Evolutionary conservation across 1,140 invertebrate genomes (phyloP).

Genomic region (Drosophila leontia): DNA sequence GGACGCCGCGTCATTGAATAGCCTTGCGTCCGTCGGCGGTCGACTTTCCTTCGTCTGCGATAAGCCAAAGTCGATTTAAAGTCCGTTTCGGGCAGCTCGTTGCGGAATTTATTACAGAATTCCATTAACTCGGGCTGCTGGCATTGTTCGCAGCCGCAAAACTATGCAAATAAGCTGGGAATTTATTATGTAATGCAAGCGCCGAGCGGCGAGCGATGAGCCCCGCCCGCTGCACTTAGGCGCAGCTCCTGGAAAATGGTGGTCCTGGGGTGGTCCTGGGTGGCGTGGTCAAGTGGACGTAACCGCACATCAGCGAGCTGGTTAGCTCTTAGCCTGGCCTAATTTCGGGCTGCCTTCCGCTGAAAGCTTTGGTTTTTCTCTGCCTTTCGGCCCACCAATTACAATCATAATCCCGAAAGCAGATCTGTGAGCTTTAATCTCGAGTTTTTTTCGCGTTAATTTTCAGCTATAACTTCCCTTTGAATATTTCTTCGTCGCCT

Average conservation of each 20-base stretch:
- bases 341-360: slow-evolving; percentile 51
- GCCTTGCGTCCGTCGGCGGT: slow-evolving; percentile 12
- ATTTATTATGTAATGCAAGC: slow-evolving; percentile 79
- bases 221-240: slow-evolving; percentile 36
- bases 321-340: slow-evolving; percentile 58
- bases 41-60: slow-evolving; percentile 40
- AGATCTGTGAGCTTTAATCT: slow-evolving; percentile 14
- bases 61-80: slow-evolving; percentile 57
- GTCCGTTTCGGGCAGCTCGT: slow-evolving; percentile 65
- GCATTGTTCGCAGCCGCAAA: slow-evolving; percentile 78
- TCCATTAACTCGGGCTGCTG: slow-evolving; percentile 71
- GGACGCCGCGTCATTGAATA: slow-evolving; percentile 43
- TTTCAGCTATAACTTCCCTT: slow-evolving; percentile 23
- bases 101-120: slow-evolving; percentile 79
- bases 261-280: not conserved
- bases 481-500: slow-evolving; percentile 23
- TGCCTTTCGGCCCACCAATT: not conserved
- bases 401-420: slow-evolving; percentile 29
- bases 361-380: slow-evolving; percentile 51
- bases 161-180: slow-evolving; percentile 81
- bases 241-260: slow-evolving; percentile 9
- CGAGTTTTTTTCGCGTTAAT: not conserved
- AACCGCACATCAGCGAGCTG: slow-evolving; percentile 61
- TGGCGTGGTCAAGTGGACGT: slow-evolving; percentile 46
- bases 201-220: slow-evolving; percentile 45